Conservation (phyloP, 2,797 vertebrate genomes). For the Muscicapa striata region DNA sequence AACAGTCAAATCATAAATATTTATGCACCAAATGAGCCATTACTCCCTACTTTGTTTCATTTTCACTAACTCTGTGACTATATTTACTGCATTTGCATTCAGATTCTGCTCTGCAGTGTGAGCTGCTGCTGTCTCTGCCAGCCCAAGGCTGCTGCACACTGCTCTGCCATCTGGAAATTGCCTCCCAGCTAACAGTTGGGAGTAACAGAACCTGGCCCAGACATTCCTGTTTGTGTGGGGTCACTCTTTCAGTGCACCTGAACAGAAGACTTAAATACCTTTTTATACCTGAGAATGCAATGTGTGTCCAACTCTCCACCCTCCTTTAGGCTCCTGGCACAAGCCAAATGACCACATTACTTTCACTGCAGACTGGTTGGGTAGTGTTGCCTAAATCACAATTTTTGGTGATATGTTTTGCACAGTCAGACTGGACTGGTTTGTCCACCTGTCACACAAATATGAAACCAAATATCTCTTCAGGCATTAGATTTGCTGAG, state of each 20-base stretch:
- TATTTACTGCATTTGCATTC: background rate
- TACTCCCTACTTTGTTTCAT: background rate
- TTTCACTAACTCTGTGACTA: background rate
- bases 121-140: background rate
- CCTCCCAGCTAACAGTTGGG: rapidly evolving
- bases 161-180: background rate
- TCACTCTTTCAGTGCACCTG: background rate
- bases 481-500: background rate
- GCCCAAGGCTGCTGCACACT: background rate
- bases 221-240: background rate
- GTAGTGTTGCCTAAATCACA: background rate
- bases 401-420: background rate
- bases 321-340: background rate
- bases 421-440: background rate
- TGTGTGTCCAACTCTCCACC: background rate
- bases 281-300: background rate
- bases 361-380: background rate
- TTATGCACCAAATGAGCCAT: conserved; percentile 22
- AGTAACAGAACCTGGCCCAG: background rate
- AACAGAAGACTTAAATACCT: background rate
- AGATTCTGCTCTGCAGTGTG: background rate
- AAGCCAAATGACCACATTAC: rapidly evolving
- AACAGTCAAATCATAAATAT: conserved; percentile 42
- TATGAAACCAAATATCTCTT: background rate
- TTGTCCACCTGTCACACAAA: background rate